Evolutionary conservation across 2,113 vertebrate genomes (phyloP).

Genomic region (Sigmodon hispidus): DNA sequence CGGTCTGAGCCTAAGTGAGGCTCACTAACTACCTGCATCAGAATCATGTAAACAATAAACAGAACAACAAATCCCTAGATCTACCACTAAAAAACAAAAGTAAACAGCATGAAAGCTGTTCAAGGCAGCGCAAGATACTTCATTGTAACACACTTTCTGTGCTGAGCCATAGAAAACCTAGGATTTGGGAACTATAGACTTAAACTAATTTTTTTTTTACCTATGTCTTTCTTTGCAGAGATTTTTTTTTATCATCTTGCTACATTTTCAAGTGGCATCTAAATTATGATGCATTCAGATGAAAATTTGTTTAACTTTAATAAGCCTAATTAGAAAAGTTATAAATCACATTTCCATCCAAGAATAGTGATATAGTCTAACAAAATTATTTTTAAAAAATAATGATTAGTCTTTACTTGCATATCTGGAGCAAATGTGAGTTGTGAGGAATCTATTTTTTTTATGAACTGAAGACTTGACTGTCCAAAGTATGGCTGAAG

Average conservation of each 20-base stretch:
- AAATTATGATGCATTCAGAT: background rate
- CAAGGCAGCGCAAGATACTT: background rate
- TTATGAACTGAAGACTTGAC: background rate
- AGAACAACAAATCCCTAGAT: background rate
- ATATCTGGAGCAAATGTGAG: background rate
- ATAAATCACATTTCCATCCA: background rate
- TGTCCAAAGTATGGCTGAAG: too few species aligned
- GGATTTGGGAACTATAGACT: background rate
- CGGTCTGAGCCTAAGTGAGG: background rate
- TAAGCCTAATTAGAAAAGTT: slow-evolving; percentile 22
- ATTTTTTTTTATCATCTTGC: background rate
- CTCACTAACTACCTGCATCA: background rate
- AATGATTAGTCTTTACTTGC: background rate
- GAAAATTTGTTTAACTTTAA: background rate
- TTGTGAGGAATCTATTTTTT: background rate
- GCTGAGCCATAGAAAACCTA: background rate
- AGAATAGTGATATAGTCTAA: background rate
- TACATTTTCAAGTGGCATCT: background rate
- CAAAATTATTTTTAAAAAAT: slow-evolving; percentile 41
- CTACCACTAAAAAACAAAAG: background rate
- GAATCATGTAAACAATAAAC: background rate
- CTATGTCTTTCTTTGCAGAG: background rate
- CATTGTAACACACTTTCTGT: background rate
- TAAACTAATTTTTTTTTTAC: background rate
- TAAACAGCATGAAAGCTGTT: background rate